Conservation (phyloP, 2,113 vertebrate species). For the Mesitornis unicolor region DNA sequence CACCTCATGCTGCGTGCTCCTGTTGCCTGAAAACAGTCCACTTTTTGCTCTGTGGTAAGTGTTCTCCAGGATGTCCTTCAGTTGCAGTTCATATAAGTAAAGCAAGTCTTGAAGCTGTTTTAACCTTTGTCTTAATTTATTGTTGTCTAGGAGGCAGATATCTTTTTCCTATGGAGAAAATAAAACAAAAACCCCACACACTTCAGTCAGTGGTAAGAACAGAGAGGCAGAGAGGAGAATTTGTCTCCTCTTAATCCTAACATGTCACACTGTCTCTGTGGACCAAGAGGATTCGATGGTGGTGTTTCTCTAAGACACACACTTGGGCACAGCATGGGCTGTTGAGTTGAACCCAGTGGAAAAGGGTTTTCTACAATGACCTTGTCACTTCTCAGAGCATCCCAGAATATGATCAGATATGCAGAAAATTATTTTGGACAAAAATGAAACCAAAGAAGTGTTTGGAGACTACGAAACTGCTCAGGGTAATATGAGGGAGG, state of each 20-base stretch:
- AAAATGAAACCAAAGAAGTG: neutral
- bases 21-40: constrained; percentile 32
- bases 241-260: neutral
- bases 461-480: neutral
- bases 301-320: neutral
- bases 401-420: neutral
- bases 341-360: neutral
- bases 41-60: constrained; percentile 70
- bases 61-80: constrained; percentile 78
- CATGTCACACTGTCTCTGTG: neutral
- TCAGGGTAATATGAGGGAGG: neutral
- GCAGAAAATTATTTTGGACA: neutral
- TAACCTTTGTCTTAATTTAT: constrained; percentile 75
- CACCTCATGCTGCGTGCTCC: neutral
- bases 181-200: neutral
- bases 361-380: neutral
- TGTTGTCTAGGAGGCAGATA: constrained; percentile 73
- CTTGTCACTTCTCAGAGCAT: neutral
- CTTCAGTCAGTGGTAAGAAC: neutral
- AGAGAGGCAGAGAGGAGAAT: neutral
- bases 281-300: neutral
- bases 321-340: neutral
- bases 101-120: constrained; percentile 77
- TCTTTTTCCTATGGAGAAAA: constrained; percentile 65
- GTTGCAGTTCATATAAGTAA: constrained; percentile 74